These are phyloP conservation scores for Agapornis roseicollis DNA, from an alignment of 2,113 vertebrate species.

Conservation along the genomic window DNA sequence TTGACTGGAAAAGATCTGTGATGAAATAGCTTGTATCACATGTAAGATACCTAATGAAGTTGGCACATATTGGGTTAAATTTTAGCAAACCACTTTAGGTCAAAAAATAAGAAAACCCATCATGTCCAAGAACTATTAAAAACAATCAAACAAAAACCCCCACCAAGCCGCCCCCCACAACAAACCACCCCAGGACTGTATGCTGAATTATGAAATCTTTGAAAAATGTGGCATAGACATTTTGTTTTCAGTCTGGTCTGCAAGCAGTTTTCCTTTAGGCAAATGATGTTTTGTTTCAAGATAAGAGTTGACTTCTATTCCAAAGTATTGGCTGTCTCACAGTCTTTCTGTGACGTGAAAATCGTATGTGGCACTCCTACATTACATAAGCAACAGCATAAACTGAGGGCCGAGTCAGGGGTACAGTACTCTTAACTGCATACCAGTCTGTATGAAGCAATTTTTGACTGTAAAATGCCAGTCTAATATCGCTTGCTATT, in stretches of 20 bases:
- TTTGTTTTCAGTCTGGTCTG: neutral
- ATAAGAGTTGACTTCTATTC: neutral
- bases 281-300: neutral
- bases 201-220: neutral
- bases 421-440: neutral
- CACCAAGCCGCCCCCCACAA: too few species aligned
- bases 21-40: slow-evolving; percentile 42
- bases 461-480: neutral
- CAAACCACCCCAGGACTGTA: neutral
- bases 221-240: neutral
- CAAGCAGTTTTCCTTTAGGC: neutral
- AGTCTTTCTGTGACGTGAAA: neutral
- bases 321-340: neutral
- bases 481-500: neutral
- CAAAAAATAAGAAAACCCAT: neutral
- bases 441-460: neutral
- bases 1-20: slow-evolving; percentile 37
- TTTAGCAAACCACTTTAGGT: neutral
- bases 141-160: neutral
- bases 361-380: neutral
- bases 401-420: neutral
- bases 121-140: neutral
- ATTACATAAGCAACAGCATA: neutral
- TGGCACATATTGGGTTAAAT: slow-evolving; percentile 1
- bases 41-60: slow-evolving; percentile 48